phyloP scores from a whole-genome alignment of 2,888 invertebrate genomes.

The Tromatobia lineatoria region DNA sequence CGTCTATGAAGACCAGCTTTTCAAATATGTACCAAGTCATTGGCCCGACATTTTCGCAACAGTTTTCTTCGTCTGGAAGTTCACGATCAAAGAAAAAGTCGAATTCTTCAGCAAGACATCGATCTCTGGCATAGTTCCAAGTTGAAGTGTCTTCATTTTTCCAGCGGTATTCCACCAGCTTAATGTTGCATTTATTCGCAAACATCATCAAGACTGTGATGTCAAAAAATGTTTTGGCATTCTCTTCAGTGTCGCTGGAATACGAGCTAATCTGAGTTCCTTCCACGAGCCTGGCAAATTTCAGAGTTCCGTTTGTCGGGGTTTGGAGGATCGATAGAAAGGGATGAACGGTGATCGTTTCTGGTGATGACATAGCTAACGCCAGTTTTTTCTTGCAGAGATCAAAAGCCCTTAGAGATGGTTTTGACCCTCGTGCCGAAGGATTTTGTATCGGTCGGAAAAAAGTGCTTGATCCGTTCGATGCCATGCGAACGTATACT shows the following conservation, averaged over 20 bases:
- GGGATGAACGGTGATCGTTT: background rate
- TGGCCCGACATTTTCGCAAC: background rate
- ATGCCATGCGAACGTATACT: background rate
- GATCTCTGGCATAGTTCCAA: conserved; percentile 11
- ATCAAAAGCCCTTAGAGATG: background rate
- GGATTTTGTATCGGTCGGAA: background rate
- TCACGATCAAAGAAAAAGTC: conserved; percentile 21
- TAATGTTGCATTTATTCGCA: background rate
- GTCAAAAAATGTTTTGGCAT: background rate
- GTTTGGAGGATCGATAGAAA: background rate
- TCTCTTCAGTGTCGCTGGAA: background rate
- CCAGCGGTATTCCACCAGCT: background rate
- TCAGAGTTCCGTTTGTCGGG: background rate
- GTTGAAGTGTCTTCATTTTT: background rate
- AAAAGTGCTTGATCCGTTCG: background rate
- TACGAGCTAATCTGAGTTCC: background rate
- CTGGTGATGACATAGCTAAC: no score
- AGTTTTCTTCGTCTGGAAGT: background rate
- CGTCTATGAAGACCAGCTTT: background rate
- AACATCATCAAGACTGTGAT: background rate
- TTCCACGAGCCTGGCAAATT: conserved; percentile 4
- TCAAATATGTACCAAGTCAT: conserved; percentile 21
- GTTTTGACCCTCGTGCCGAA: background rate
- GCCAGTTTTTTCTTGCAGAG: background rate
- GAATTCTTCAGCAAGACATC: background rate